Evolutionary conservation across 2,888 invertebrate genomes (phyloP), one percentile per base, ranked within the genome.

Genomic region (Pyralis farinalis): DNA sequence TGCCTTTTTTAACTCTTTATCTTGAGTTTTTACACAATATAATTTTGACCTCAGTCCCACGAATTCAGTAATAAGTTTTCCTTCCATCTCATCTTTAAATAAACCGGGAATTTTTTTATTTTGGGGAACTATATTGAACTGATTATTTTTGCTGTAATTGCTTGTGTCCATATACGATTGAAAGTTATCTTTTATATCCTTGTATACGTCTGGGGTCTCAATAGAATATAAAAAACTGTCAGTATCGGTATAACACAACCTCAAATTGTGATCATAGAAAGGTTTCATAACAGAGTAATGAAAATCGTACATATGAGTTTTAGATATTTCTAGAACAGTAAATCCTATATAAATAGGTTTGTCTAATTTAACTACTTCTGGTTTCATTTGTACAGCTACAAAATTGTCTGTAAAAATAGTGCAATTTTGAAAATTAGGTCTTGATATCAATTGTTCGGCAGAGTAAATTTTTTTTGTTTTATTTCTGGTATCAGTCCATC

Each of bases 171-270:
- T 8, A 10, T 30, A 12, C 10, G 3, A 3, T 10, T 6, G 6
- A 30, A 10, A 12, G 7, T 25, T 2, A 5, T 25, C 3, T 28
- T 12, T 35, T 2, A 47, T 40, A 11, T 47, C 42, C 1, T 40
- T 27, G 25, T 27, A 50, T 22, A 45, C 42, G 5, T 45, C 25
- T 0, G 44, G 10, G 1, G 40, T 43, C n/a, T 25, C 9, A 2
- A 50, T 39, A 7, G 34, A 9, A 39, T 50, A 50, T 1, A 50
- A 16, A 4, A 50, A 42, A 3, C 42, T 44, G 11, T 47, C 47
- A 0, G 47, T 42, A n/a, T 45, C 50, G 0, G 47, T 47, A 30
- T 50, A 50, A 7, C 46, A 12, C 1, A 50, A 4, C 1, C 2
- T 8, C 6, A 36, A 6, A 0, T 30, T 29, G 7, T 35, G 31